Base-by-base conservation (phyloP, 2,888 invertebrate species). In the Gastracanthus pulcherrimus region DNA sequence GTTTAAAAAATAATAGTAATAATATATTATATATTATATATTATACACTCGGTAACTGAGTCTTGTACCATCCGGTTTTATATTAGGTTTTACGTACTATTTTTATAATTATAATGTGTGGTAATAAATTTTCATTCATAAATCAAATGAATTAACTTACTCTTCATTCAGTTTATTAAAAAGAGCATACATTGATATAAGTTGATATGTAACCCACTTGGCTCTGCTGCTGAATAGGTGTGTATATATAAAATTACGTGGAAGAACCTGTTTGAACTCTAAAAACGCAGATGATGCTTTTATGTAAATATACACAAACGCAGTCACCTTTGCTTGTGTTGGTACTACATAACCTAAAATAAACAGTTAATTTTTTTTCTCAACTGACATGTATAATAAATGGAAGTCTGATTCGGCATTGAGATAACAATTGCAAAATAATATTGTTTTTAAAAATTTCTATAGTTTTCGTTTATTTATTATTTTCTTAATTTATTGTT, bases 341-440 rank as follows among this genome's bases (percentile, higher is more conserved):
- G 23, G n/a, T 26, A 13, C 58, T 38, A 78, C 48, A 34, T 79
- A 74, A 80, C 74, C 79, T 80, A 19, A 66, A 80, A 71, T 74
- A 67, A 74, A 79, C 58, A 34, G 11, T 38, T 67, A 9, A 48
- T n/a, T 64, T 51, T 67, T 6, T 48, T 29, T n/a, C n/a, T n/a
- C n/a, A n/a, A n/a, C 23, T 36, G 19, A 13, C 45, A 29, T 62
- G 62, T 26, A 7, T 70, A 29, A 19, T 41, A 67, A 36, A 19
- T 26, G 5, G 23, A 51, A 58, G 31, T 45, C 19, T 36, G 19
- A 31, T 41, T 45, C 29, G 26, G 23, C 19, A 26, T 31, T 31
- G 38, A 19, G 19, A 34, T 77, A 51, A 45, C 23, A 55, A 38
- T 45, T 23, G 6, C 23, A 16, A 6, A 45, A 36, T 62, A 45